Evolutionary conservation across 2,888 invertebrate species (phyloP).

Genomic region (Harpagoxenus sublaevis): DNA sequence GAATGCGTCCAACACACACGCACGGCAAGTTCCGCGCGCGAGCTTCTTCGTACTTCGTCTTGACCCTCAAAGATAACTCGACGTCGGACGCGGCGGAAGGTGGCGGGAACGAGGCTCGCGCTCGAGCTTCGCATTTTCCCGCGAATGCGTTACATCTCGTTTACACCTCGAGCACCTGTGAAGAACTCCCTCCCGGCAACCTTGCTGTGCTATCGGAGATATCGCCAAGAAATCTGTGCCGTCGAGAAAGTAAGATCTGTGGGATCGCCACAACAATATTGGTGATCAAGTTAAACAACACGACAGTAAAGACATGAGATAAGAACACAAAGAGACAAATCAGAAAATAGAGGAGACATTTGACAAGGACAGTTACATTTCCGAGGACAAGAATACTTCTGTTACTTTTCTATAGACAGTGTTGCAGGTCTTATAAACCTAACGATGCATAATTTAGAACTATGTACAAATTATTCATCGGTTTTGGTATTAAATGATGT

Average conservation of each 20-base stretch:
- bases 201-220: slow-evolving; percentile 9
- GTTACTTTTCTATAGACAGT: slow-evolving; percentile 9
- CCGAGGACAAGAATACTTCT: background rate
- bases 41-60: slow-evolving; percentile 31
- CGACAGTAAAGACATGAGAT: background rate
- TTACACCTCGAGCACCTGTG: background rate
- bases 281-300: background rate
- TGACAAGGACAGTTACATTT: slow-evolving; percentile 6
- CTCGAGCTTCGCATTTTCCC: background rate
- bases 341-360: background rate
- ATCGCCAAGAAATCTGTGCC: background rate
- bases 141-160: background rate
- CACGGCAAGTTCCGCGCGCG: slow-evolving; percentile 14
- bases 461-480: slow-evolving; percentile 32
- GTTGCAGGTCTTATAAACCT: background rate
- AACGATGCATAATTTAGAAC: slow-evolving; percentile 12
- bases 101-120: background rate
- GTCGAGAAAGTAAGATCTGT: background rate
- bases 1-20: background rate
- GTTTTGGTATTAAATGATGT: slow-evolving; percentile 3
- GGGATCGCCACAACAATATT: background rate
- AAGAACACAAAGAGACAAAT: slow-evolving; percentile 19
- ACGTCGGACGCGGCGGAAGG: slow-evolving; percentile 7
- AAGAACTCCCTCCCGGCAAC: background rate
- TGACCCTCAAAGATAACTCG: slow-evolving; percentile 54